phyloP scores from a whole-genome alignment of 2,113 vertebrate species.

The Leucopsar rothschildi region DNA sequence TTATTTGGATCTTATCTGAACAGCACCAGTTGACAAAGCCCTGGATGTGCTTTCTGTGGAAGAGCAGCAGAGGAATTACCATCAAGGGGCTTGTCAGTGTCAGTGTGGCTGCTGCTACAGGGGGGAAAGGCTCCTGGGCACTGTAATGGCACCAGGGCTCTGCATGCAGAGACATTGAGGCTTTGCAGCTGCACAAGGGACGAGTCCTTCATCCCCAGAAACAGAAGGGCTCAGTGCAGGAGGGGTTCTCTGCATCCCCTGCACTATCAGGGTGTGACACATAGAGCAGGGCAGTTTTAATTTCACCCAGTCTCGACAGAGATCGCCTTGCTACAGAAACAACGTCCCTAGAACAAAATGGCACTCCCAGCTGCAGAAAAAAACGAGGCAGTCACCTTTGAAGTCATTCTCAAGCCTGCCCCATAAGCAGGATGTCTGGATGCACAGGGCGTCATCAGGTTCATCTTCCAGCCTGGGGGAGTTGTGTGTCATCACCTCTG shows the following conservation, averaged over 20 bases:
- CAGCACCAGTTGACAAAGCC: neutral
- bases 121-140: neutral
- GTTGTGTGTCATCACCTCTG: constrained; percentile 10
- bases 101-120: neutral
- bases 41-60: neutral
- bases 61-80: neutral
- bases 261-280: neutral
- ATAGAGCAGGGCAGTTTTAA: neutral
- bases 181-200: neutral
- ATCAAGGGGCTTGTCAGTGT: neutral
- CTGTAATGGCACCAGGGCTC: neutral
- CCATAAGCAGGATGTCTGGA: neutral
- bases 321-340: neutral
- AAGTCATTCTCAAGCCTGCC: neutral
- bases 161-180: accelerated
- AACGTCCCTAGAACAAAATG: neutral
- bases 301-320: neutral
- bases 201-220: neutral
- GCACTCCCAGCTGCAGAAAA: neutral
- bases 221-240: accelerated
- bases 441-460: neutral
- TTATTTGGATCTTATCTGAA: neutral
- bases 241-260: neutral
- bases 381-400: neutral
- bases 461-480: neutral